Conservation (phyloP, 2,113 vertebrate genomes). For the Siphamia tubifer region DNA sequence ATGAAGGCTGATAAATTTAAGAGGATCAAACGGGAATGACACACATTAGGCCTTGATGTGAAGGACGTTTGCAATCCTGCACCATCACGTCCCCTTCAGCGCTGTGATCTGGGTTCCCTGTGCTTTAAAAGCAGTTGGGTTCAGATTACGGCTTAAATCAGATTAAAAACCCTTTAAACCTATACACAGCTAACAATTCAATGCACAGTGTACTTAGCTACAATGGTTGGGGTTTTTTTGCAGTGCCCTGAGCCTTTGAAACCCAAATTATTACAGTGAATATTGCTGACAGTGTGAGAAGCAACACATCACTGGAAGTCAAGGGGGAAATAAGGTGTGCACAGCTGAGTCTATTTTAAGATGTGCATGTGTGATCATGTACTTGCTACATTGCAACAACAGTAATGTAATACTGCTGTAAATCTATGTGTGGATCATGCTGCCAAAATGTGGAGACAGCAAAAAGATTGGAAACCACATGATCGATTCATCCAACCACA, state of each 20-base stretch:
- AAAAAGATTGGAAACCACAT: background rate
- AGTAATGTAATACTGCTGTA: conserved; percentile 17
- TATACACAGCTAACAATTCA: conserved; percentile 1
- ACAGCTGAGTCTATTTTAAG: conserved; percentile 49
- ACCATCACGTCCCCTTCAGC: background rate
- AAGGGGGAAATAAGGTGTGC: background rate
- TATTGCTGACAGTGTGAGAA: background rate
- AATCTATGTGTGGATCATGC: background rate
- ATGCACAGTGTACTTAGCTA: background rate
- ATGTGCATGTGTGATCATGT: background rate
- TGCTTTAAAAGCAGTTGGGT: background rate
- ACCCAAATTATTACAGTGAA: background rate
- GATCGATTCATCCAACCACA: conserved; percentile 10
- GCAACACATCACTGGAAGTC: background rate
- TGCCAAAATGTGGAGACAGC: background rate
- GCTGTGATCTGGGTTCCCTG: background rate
- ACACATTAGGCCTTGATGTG: background rate
- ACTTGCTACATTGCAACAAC: background rate
- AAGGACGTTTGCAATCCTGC: background rate
- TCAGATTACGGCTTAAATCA: conserved; percentile 12
- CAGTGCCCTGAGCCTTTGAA: background rate
- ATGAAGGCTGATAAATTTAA: conserved; percentile 17
- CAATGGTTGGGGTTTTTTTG: background rate
- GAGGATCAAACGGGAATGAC: background rate
- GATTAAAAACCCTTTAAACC: conserved; percentile 25